Evolutionary conservation across 2,113 vertebrate species (phyloP), one percentile per base, ranked within the genome.

Genomic region (Melanotaenia duboulayi): DNA sequence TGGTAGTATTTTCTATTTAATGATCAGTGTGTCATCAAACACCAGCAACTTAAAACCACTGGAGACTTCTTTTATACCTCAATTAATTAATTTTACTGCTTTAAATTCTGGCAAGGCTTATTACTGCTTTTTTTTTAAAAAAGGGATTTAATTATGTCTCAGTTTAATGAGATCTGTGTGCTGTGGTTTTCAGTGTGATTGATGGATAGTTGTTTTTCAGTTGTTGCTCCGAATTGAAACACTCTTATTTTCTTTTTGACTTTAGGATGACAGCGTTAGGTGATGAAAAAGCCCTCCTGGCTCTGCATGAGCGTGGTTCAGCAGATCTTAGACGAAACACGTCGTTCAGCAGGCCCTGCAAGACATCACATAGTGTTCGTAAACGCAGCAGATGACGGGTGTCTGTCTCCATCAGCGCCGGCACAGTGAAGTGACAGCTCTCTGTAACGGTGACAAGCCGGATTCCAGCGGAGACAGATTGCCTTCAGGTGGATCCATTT

Each of bases 401-500:
- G 90, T 89, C 82, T 90, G 83, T 87, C 89, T 81, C 71, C 81
- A 91, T 90, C 86, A 80, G 68, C 51, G 39, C 71, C n/a, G 76
- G 65, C 78, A 35, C 80, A 24, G 57, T 54, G 72, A 80, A 78
- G 77, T 92, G 91, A 92, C 91, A 93, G 88, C 87, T 88, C 84
- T 78, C 89, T 84, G 81, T 80, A 70, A 79, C 83, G 12, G 83
- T 89, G 90, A 92, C 90, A 85, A 86, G 90, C 74, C 62, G 35
- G 84, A 86, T 78, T 86, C 83, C 87, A 79, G 91, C 71, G 3
- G 71, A 87, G 89, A 91, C 91, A 92, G 86, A 84, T 89, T 91
- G 90, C 91, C 87, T 91, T 91, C 89, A 91, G 91, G 91, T 90
- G 89, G 90, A 89, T 88, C 81, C 75, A 74, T 88, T 90, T 89